These are phyloP conservation scores for Netelia inedita DNA, from an alignment of 2,888 invertebrate species.

Conservation along the genomic window DNA sequence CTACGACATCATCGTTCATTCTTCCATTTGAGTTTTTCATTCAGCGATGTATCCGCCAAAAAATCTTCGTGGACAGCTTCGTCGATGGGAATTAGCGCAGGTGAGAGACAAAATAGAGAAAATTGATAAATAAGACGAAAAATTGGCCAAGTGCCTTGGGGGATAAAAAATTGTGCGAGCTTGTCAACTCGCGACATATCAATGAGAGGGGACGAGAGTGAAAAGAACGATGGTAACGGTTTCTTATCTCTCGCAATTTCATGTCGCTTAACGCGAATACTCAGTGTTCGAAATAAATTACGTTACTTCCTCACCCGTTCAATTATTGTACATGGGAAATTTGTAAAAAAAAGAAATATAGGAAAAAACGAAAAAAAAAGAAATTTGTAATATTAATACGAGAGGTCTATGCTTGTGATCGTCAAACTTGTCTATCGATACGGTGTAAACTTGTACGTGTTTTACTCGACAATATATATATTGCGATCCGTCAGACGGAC, in stretches of 20 bases:
- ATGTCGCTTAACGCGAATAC: neutral
- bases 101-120: constrained; percentile 30
- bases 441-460: constrained; percentile 54
- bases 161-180: too few species aligned
- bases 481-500: constrained; percentile 25
- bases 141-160: too few species aligned
- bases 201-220: neutral
- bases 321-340: constrained; percentile 34
- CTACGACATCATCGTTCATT: constrained; percentile 13
- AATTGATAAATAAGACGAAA: constrained; percentile 3
- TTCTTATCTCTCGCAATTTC: neutral
- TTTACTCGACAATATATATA: constrained; percentile 44
- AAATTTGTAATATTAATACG: constrained; percentile 47
- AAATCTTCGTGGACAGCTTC: neutral
- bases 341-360: constrained; percentile 14
- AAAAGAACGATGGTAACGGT: neutral
- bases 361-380: constrained; percentile 14
- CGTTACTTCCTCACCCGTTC: constrained; percentile 32
- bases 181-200: neutral
- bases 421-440: constrained; percentile 46
- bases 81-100: constrained; percentile 8
- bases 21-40: neutral
- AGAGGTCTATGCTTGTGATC: constrained; percentile 6
- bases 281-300: constrained; percentile 1
- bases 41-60: constrained; percentile 8